Conservation (phyloP, 2,113 vertebrate genomes). For the Cavia aperea region DNA sequence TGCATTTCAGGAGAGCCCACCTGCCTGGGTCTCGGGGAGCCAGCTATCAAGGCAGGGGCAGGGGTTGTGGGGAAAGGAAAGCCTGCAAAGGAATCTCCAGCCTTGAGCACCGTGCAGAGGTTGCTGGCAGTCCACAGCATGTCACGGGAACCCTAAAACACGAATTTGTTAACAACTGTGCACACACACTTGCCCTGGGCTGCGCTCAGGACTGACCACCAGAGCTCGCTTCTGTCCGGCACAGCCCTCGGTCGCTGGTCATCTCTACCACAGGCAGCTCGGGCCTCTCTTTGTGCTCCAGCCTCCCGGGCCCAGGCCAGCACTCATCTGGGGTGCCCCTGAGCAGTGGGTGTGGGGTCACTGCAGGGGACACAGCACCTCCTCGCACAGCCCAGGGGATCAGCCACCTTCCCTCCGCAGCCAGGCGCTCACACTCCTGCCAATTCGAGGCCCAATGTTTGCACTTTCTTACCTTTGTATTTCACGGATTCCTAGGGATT, state of each 20-base stretch:
- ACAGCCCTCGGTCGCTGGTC: background rate
- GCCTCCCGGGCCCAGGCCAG: background rate
- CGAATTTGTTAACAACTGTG: slow-evolving; percentile 18
- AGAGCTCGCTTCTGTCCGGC: background rate
- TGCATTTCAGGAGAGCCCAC: background rate
- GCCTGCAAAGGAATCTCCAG: background rate
- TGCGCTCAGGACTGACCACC: background rate
- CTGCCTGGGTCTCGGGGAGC: background rate
- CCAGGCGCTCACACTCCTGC: background rate
- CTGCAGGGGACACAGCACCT: background rate
- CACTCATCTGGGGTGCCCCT: background rate
- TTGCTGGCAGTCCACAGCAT: slow-evolving; percentile 5
- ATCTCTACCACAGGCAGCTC: background rate
- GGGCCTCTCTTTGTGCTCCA: background rate
- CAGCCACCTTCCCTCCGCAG: background rate
- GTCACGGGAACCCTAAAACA: background rate
- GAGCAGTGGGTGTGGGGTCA: background rate
- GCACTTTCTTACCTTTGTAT: background rate
- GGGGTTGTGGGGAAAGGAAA: slow-evolving; percentile 6
- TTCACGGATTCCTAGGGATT: background rate
- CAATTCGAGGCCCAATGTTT: background rate
- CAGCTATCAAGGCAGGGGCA: slow-evolving; percentile 5
- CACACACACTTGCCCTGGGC: background rate
- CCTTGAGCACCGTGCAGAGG: background rate
- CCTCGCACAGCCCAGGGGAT: background rate